Evolutionary conservation across 92 coral and sea anemone genomes (phyloP).

Genomic region (Bergia puertoricense): DNA sequence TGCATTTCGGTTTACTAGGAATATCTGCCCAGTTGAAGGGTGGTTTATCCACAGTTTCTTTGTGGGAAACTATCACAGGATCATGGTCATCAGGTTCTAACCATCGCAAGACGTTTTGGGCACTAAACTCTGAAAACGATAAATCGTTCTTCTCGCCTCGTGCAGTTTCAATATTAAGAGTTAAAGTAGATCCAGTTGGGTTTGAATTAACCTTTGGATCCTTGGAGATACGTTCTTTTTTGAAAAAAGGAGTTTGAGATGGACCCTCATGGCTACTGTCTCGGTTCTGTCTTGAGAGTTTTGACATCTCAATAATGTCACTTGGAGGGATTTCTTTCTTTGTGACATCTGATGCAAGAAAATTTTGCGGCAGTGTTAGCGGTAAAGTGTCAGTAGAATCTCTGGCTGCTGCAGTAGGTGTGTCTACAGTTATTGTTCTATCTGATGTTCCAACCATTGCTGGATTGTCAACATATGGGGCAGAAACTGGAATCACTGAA

Average conservation of each 20-base stretch:
- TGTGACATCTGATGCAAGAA: neutral
- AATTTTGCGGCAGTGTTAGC: neutral
- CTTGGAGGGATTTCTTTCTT: neutral
- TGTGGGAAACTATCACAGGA: neutral
- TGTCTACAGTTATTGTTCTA: neutral
- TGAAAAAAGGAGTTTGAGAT: neutral
- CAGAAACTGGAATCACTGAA: neutral
- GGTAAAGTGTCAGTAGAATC: neutral
- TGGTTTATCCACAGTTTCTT: neutral
- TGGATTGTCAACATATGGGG: slow-evolving; percentile 12
- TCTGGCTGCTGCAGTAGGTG: neutral
- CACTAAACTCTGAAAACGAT: neutral
- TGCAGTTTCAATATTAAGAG: neutral
- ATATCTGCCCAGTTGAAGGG: neutral
- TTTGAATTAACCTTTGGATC: neutral
- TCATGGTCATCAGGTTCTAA: neutral
- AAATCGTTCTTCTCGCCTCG: neutral
- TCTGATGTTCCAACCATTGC: neutral
- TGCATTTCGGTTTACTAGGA: neutral
- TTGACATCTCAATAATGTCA: slow-evolving; percentile 27
- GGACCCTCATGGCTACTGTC: neutral
- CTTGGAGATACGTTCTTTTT: neutral
- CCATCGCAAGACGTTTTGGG: neutral
- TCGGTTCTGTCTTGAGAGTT: neutral
- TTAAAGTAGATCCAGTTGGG: neutral